A percentile compares a stretch with the other conserved stretches of the same genome.
Evolutionary conservation across 2,113 vertebrate species (phyloP).

Genomic region (Thymallus thymallus): DNA sequence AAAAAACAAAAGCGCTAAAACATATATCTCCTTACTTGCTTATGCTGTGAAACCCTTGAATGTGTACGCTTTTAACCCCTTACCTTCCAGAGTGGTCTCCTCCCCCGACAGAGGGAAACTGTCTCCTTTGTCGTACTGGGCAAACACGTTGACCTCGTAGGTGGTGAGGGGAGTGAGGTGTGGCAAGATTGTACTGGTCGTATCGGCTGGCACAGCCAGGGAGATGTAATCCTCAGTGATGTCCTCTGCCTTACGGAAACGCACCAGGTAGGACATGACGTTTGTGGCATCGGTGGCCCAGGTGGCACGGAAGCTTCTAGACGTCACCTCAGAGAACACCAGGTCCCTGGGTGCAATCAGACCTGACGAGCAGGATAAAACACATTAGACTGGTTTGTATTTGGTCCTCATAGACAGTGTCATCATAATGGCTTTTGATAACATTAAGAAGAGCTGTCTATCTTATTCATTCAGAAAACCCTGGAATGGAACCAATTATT

Average conservation of each 20-base stretch:
- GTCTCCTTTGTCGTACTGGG: constrained; percentile 91
- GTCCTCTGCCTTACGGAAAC: constrained; percentile 82
- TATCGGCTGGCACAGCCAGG: constrained; percentile 79
- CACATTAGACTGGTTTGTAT: background rate
- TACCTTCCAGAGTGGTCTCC: constrained; percentile 93
- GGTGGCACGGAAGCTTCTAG: constrained; percentile 86
- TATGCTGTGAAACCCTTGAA: background rate
- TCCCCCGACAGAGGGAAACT: constrained; percentile 85
- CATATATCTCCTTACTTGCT: background rate
- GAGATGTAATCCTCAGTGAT: constrained; percentile 80
- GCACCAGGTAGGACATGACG: constrained; percentile 85
- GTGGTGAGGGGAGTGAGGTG: constrained; percentile 85
- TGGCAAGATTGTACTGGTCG: constrained; percentile 77
- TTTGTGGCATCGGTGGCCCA: constrained; percentile 80
- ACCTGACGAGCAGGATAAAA: constrained; percentile 61
- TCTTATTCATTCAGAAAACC: background rate
- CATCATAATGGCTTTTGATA: background rate
- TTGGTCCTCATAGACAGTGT: background rate
- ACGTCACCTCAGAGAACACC: constrained; percentile 88
- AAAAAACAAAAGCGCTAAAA: background rate
- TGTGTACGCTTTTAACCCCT: background rate
- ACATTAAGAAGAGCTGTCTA: background rate
- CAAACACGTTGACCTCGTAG: constrained; percentile 87
- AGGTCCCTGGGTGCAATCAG: constrained; percentile 83
- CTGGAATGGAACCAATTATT: background rate